Evolutionary conservation across 2,797 vertebrate species (phyloP).

Genomic region (Clarias laeviceps): DNA sequence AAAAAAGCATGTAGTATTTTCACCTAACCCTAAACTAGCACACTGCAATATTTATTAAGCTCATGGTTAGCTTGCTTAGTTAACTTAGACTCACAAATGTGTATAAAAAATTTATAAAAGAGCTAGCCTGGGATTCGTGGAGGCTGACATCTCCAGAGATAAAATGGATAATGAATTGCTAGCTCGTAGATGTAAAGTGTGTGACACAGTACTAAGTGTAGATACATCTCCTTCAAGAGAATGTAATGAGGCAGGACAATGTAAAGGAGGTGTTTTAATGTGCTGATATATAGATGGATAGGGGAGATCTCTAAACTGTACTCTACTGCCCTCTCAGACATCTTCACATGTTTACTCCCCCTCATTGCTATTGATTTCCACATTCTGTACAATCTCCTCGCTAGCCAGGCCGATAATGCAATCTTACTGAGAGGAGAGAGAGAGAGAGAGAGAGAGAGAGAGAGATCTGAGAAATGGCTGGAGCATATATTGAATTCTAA

Average conservation of each 20-base stretch:
- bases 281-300: conserved; percentile 64
- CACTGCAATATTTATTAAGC: not conserved
- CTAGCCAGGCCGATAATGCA: conserved; percentile 65
- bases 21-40: not conserved
- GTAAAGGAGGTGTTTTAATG: conserved; percentile 51
- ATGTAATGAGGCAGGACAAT: conserved; percentile 47
- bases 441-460: conserved; percentile 55
- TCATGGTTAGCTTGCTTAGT: not conserved
- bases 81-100: not conserved
- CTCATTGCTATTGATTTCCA: conserved; percentile 74
- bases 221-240: conserved; percentile 44
- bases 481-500: conserved; percentile 41
- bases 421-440: conserved; percentile 56
- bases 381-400: conserved; percentile 65
- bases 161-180: conserved; percentile 54
- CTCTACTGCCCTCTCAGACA: conserved; percentile 59
- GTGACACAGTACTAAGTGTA: conserved; percentile 45
- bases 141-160: conserved; percentile 26
- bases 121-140: conserved; percentile 20
- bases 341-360: conserved; percentile 65
- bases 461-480: conserved; percentile 59
- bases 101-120: not conserved
- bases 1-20: not conserved
- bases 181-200: conserved; percentile 40
- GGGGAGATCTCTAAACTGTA: conserved; percentile 56